These are phyloP conservation scores for Crotophaga sulcirostris DNA, from an alignment of 2,113 vertebrate species.

Conservation along the genomic window DNA sequence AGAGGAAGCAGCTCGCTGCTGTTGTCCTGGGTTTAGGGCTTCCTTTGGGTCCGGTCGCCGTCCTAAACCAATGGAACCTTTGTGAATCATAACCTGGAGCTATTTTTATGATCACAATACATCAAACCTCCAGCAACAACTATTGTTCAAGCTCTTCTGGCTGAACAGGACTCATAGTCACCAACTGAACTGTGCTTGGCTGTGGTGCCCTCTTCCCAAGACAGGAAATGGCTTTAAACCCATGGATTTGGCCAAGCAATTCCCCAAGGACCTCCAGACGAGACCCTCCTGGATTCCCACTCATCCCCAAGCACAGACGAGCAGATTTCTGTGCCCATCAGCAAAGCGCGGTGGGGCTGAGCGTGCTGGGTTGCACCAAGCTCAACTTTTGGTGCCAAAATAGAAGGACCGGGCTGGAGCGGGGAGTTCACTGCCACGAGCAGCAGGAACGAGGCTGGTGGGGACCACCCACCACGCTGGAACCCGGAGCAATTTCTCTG, in stretches of 20 bases:
- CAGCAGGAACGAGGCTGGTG: neutral
- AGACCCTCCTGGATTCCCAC: neutral
- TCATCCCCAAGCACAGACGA: neutral
- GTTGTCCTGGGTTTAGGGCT: fast-evolving
- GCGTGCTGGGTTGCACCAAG: neutral
- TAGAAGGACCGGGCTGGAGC: neutral
- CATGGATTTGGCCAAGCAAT: fast-evolving
- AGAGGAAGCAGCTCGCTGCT: neutral
- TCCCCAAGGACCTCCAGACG: neutral
- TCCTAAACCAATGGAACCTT: neutral
- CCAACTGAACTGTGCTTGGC: neutral
- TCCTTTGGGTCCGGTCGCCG: fast-evolving
- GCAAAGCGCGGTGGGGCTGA: fast-evolving
- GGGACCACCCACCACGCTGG: fast-evolving
- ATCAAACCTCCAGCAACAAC: neutral
- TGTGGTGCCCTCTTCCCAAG: neutral
- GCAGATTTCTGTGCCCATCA: neutral
- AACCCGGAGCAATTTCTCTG: neutral
- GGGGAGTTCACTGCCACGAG: neutral
- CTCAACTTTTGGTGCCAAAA: too few relatives aligned
- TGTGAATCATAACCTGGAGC: neutral
- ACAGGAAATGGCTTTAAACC: fast-evolving
- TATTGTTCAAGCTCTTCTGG: neutral
- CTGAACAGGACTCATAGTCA: neutral
- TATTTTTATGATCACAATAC: neutral